Base-by-base conservation (phyloP, 2,113 vertebrate species). In the Silurus glanis region DNA sequence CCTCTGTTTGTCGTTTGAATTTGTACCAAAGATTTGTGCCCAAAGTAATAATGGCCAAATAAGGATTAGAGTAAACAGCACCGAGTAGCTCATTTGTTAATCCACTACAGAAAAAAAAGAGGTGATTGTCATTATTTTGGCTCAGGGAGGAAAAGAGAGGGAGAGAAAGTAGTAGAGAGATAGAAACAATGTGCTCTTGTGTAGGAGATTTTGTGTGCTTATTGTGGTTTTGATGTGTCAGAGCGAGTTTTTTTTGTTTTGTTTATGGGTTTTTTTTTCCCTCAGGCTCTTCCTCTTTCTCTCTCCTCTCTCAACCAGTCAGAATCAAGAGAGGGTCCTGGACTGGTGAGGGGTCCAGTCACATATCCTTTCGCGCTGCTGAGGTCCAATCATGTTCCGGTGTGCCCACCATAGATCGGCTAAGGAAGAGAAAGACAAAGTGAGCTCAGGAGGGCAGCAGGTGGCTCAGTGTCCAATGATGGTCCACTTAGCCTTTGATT, bases 371-470 rank as follows among this genome's bases (percentile, higher is more conserved):
- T 83, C 90, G 58, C 56, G 61, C 84, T 88, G 87, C 88, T 89
- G 66, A 4, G 87, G 90, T 89, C 92, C 92, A 94, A 93, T 95
- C 94, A 95, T 92, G 94, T 94, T 94, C 94, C 93, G 85, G 93
- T 91, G 90, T 91, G 93, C 64, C 91, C 91, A 64, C 93, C 94
- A 87, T 94, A 95, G 91, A 95, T 91, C 87, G 93, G 93, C 92
- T 94, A 90, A 79, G 86, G 86, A 19, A 83, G 47, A 71, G 28
- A 79, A 58, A 80, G 55, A 80, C 9, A 76, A n/a, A 81, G 74
- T 80, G 37, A 88, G 49, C 66, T 62, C 74, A 83, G 49, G 72
- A 81, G 64, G 56, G 69, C 78, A 84, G 67, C 28, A 66, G 14
- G 51, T 69, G 58, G 79, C 51, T 72, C 25, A 37, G 76, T 58